Percentiles rank a stretch among this genome's conserved stretches.
phyloP scores from a whole-genome alignment of 53 echinoderm and acorn worm species.

The Henricia sp. region DNA sequence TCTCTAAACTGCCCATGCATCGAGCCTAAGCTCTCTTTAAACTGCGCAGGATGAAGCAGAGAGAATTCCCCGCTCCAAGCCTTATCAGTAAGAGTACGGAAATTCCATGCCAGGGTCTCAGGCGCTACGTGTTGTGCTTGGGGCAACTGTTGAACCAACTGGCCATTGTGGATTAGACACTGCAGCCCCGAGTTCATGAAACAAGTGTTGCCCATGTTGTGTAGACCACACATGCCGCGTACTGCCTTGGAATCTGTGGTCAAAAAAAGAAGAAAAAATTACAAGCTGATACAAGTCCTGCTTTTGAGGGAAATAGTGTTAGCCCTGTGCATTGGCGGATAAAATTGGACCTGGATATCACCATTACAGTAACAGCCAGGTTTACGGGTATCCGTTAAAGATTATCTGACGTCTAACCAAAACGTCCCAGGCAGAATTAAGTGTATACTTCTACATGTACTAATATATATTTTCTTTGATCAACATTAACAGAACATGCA shows the following conservation, averaged over 20 bases:
- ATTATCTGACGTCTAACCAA: no score
- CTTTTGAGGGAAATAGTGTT: no score
- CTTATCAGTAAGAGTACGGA: slow-evolving; percentile 76
- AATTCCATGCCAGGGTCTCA: slow-evolving; percentile 76
- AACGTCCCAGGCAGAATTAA: no score
- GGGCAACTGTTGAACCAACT: slow-evolving; percentile 72
- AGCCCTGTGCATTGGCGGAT: no score
- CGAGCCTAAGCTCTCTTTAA: slow-evolving; percentile 86
- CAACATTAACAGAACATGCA: no score
- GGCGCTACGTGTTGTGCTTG: slow-evolving; percentile 62
- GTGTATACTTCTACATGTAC: no score
- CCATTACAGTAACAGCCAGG: no score
- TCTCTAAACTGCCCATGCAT: slow-evolving; percentile 96
- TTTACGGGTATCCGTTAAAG: no score
- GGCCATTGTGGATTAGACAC: slow-evolving; percentile 90
- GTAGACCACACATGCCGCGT: slow-evolving; percentile 89
- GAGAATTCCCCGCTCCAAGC: slow-evolving; percentile 86
- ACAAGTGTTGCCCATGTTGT: slow-evolving; percentile 98
- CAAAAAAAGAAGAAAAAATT: not conserved
- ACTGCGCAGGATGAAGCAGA: slow-evolving; percentile 78
- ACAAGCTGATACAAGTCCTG: no score
- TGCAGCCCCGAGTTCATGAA: slow-evolving; percentile 99
- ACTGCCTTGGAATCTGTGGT: slow-evolving; percentile 70
- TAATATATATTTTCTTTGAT: no score
- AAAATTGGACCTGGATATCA: no score